Percentiles rank a stretch among this genome's conserved stretches.
Evolutionary conservation across 2,113 vertebrate species (phyloP).

Genomic region (Petrocephalus zakoni): DNA sequence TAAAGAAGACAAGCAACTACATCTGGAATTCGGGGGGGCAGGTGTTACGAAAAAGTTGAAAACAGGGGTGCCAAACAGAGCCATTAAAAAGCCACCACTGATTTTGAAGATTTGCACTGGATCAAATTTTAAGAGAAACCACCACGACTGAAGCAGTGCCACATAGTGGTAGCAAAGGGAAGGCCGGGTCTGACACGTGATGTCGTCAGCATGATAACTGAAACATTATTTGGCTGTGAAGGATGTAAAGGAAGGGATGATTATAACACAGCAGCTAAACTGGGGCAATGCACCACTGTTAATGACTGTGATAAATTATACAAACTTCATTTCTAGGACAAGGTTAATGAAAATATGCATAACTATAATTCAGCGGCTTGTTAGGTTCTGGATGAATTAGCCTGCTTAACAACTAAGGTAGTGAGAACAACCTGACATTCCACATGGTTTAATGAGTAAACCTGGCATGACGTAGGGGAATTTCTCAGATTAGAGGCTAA

Average conservation of each 20-base stretch:
- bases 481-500: background rate
- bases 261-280: background rate
- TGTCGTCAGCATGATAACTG: background rate
- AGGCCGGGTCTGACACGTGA: background rate
- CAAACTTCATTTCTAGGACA: background rate
- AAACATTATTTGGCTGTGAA: background rate
- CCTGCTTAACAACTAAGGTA: background rate
- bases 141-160: background rate
- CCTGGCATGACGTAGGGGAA: background rate
- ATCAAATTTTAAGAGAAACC: background rate
- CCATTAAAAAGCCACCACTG: background rate
- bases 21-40: too few relatives aligned
- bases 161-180: background rate
- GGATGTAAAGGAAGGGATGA: background rate
- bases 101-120: background rate
- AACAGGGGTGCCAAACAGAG: background rate
- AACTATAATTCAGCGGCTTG: background rate
- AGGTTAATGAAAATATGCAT: background rate
- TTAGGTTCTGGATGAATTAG: background rate
- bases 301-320: background rate
- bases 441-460: background rate
- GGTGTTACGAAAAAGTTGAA: background rate
- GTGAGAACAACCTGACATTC: background rate
- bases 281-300: background rate
- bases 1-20: too few relatives aligned